Evolutionary conservation across 2,113 vertebrate genomes (phyloP).

Genomic region (Periophthalmodon schlosseri): DNA sequence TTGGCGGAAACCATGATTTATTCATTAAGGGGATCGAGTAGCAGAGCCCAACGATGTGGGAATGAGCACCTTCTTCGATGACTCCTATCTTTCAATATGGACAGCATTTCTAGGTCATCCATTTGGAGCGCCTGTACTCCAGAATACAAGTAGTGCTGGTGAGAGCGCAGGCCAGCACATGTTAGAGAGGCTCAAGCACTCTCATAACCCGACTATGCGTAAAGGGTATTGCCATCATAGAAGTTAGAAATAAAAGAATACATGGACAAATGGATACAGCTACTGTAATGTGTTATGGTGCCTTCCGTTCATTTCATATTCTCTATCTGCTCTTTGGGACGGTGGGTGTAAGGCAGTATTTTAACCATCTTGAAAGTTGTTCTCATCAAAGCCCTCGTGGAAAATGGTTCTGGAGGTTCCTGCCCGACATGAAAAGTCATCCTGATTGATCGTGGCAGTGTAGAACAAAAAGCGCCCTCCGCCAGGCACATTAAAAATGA

Average conservation of each 20-base stretch:
- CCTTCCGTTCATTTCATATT: slow-evolving; percentile 37
- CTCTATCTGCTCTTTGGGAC: slow-evolving; percentile 28
- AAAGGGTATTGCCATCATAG: slow-evolving; percentile 51
- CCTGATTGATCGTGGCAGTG: slow-evolving; percentile 72
- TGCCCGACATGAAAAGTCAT: slow-evolving; percentile 69
- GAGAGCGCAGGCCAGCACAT: slow-evolving; percentile 58
- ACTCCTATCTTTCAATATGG: slow-evolving; percentile 67
- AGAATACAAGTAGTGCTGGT: slow-evolving; percentile 57
- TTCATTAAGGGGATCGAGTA: slow-evolving; percentile 68
- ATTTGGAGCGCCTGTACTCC: slow-evolving; percentile 59
- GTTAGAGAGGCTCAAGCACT: slow-evolving; percentile 59
- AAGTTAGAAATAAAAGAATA: slow-evolving; percentile 35
- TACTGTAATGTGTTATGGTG: slow-evolving; percentile 23
- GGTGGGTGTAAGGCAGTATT: slow-evolving; percentile 38
- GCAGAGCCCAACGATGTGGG: slow-evolving; percentile 61
- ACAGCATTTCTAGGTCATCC: slow-evolving; percentile 70
- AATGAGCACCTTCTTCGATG: slow-evolving; percentile 69
- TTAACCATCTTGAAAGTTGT: slow-evolving; percentile 54
- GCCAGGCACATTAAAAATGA: slow-evolving; percentile 75
- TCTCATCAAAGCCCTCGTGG: slow-evolving; percentile 62
- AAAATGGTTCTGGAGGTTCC: slow-evolving; percentile 71
- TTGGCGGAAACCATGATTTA: slow-evolving; percentile 70
- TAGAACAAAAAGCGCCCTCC: slow-evolving; percentile 76
- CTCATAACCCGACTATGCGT: slow-evolving; percentile 51
- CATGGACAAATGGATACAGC: slow-evolving; percentile 20